Percentiles rank a stretch among this genome's conserved stretches.
These are phyloP conservation scores for Drosophila infuscata DNA, from an alignment of 2,888 invertebrate species.

Conservation along the genomic window DNA sequence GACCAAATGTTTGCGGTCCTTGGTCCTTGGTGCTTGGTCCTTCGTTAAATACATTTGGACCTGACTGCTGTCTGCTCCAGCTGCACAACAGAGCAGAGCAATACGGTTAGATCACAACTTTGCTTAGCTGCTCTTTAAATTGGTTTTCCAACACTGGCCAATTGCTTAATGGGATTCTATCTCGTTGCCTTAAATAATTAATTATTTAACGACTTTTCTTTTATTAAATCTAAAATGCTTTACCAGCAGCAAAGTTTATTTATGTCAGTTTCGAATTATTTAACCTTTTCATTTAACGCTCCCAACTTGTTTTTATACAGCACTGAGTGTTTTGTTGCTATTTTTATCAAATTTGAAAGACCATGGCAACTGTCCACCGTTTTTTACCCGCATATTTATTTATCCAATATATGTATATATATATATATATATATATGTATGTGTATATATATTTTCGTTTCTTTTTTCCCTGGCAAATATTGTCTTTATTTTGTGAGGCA, in stretches of 20 bases:
- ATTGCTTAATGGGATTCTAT: neutral
- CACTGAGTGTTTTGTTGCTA: neutral
- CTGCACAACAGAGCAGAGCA: constrained; percentile 33
- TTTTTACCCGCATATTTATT: neutral
- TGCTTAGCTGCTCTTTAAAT: neutral
- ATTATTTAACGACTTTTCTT: neutral
- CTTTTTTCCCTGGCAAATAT: constrained; percentile 58
- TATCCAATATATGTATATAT: neutral
- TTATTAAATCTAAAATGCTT: neutral
- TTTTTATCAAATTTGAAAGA: neutral
- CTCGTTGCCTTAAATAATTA: neutral
- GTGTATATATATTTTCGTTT: constrained; percentile 5
- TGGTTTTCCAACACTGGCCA: neutral
- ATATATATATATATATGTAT: neutral
- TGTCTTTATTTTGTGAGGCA: constrained; percentile 55
- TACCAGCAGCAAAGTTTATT: neutral
- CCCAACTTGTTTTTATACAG: neutral
- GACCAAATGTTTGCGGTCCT: constrained; percentile 71
- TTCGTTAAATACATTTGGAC: constrained; percentile 58
- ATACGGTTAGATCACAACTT: constrained; percentile 13
- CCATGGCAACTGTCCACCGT: neutral
- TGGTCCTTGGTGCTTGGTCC: constrained; percentile 25
- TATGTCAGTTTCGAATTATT: neutral
- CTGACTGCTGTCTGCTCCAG: constrained; percentile 23
- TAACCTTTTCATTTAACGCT: neutral